Conservation (phyloP, 2,888 invertebrate species). For the Arrhopalites spinosus region DNA sequence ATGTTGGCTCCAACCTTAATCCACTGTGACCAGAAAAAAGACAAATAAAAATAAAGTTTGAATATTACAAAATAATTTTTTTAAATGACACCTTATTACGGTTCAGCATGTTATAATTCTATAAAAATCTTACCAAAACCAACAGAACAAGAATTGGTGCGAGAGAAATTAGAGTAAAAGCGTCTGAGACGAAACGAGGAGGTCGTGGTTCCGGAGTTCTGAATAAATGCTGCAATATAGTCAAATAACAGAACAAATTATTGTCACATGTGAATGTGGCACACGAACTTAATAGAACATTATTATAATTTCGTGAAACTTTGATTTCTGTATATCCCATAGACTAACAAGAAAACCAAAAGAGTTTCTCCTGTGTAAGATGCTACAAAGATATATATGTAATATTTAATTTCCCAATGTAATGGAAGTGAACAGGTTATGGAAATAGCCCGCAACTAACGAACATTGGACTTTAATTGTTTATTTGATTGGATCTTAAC, state of each 20-base stretch:
- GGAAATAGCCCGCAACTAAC: constrained; percentile 43
- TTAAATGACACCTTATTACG: too few relatives aligned
- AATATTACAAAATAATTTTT: background rate
- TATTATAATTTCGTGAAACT: background rate
- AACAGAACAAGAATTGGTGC: constrained; percentile 83
- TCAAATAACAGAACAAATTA: background rate
- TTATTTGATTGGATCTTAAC: background rate
- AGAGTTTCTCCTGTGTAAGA: background rate
- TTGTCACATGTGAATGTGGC: background rate
- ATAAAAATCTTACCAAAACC: constrained; percentile 64
- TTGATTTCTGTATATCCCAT: background rate
- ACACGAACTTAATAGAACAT: background rate
- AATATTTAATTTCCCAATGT: constrained; percentile 60
- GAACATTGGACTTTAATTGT: constrained; percentile 44
- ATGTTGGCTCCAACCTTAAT: constrained; percentile 83
- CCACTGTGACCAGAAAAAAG: constrained; percentile 68
- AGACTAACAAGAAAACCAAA: background rate
- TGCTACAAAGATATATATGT: constrained; percentile 37
- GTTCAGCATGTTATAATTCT: too few relatives aligned
- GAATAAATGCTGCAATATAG: constrained; percentile 73
- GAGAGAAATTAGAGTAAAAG: constrained; percentile 83
- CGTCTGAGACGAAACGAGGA: constrained; percentile 81
- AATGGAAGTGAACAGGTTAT: constrained; percentile 59
- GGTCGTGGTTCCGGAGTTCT: constrained; percentile 91
- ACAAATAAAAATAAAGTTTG: constrained; percentile 5